These are phyloP conservation scores for Mystacornis crossleyi DNA, from an alignment of 2,113 vertebrate species.

Conservation along the genomic window DNA sequence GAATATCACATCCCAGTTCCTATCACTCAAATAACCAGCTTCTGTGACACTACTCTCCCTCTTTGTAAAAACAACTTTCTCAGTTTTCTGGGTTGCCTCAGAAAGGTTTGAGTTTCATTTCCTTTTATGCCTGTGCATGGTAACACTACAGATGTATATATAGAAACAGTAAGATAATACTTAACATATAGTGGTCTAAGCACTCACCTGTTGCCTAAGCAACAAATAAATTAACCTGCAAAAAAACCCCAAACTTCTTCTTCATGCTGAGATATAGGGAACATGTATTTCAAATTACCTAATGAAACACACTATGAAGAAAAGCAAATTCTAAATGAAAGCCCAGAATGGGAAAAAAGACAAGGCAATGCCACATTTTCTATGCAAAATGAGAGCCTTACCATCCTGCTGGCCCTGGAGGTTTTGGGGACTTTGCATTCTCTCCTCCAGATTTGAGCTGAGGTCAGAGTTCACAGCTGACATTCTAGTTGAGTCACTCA, in stretches of 20 bases:
- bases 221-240: conserved; percentile 8
- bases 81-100: neutral
- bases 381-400: conserved; percentile 52
- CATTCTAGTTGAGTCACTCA: conserved; percentile 87
- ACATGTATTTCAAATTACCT: neutral
- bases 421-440: conserved; percentile 85
- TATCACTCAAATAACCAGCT: neutral
- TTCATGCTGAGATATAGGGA: neutral
- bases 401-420: conserved; percentile 84
- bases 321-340: conserved; percentile 19
- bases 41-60: neutral
- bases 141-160: neutral
- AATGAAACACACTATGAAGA: neutral
- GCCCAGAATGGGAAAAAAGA: neutral
- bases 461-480: conserved; percentile 87
- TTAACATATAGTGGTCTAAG: neutral
- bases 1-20: neutral
- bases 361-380: neutral
- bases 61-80: neutral
- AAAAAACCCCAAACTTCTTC: neutral
- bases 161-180: neutral
- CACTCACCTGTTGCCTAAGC: conserved; percentile 9
- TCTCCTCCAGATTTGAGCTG: conserved; percentile 86
- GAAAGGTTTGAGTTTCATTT: neutral
- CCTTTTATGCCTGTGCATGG: neutral